Conservation (phyloP, 2,113 vertebrate species). For the Mobula hypostoma region DNA sequence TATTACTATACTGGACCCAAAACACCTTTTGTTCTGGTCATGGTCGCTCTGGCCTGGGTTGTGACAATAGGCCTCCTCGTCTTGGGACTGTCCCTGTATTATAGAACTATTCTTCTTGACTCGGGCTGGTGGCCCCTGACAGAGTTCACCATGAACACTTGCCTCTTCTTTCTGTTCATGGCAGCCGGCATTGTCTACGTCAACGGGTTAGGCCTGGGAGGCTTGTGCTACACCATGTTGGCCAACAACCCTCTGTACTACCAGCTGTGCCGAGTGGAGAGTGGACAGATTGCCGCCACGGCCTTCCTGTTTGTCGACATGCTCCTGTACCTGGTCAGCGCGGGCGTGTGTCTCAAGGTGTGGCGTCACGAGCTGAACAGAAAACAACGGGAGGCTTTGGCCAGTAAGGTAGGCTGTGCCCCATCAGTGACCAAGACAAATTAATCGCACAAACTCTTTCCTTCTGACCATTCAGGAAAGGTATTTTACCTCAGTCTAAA, state of each 20-base stretch:
- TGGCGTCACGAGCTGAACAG: conserved; percentile 53
- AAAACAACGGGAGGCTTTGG: conserved; percentile 36
- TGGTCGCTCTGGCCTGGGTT: conserved; percentile 56
- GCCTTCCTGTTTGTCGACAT: conserved; percentile 62
- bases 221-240: conserved; percentile 59
- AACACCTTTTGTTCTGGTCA: conserved; percentile 62
- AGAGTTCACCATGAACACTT: conserved; percentile 58
- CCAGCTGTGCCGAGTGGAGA: conserved; percentile 55
- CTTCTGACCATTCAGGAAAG: not conserved
- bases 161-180: conserved; percentile 65
- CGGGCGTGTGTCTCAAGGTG: conserved; percentile 57
- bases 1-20: conserved; percentile 58
- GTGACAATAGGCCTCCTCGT: conserved; percentile 54
- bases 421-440: not conserved
- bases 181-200: conserved; percentile 61
- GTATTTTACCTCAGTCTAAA: not conserved
- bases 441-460: not conserved
- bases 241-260: conserved; percentile 55
- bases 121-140: conserved; percentile 69
- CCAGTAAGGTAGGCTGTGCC: conserved; percentile 39
- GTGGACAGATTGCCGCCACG: conserved; percentile 65
- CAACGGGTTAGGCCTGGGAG: conserved; percentile 63
- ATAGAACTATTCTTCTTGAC: conserved; percentile 61
- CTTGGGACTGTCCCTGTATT: conserved; percentile 63
- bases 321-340: conserved; percentile 53